A percentile compares a stretch with the other conserved stretches of the same genome.
Conservation (phyloP, 2,888 invertebrate species). For the Bembecia ichneumoniformis region DNA sequence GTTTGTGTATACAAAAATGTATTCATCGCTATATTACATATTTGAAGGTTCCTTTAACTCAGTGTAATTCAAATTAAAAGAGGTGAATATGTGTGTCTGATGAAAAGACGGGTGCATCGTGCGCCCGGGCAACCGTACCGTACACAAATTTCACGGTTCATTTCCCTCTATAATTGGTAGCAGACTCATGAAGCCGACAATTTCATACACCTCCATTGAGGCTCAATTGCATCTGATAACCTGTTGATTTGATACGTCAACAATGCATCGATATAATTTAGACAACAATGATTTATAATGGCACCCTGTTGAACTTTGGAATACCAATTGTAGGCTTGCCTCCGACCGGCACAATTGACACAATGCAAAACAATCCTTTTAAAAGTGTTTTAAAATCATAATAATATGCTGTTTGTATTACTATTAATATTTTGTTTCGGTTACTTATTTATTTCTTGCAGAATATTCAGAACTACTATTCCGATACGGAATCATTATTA, state of each 20-base stretch:
- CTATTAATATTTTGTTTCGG: no score
- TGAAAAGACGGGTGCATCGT: no score
- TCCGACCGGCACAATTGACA: conserved; percentile 14
- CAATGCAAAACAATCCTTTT: neutral
- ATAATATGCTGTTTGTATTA: neutral
- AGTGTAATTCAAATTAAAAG: no score
- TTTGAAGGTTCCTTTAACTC: no score
- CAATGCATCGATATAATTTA: conserved; percentile 16
- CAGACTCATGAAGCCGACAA: conserved; percentile 28
- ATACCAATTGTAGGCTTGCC: conserved; percentile 14
- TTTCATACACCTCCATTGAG: conserved; percentile 29
- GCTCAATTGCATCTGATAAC: conserved; percentile 25
- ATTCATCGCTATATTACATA: no score
- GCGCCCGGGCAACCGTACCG: neutral
- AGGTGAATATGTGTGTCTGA: no score
- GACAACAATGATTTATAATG: conserved; percentile 30
- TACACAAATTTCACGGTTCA: conserved; percentile 45
- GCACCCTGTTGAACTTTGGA: conserved; percentile 22
- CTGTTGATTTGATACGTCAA: conserved; percentile 40
- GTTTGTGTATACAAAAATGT: no score
- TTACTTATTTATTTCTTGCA: no score
- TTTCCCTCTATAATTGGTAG: conserved; percentile 46
- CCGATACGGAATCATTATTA: no score
- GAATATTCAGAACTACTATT: no score
- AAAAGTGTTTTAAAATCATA: neutral